Percentiles rank a stretch among this genome's conserved stretches.
phyloP scores from a whole-genome alignment of 1,140 invertebrate genomes.

The Drosophila paulistorum region DNA sequence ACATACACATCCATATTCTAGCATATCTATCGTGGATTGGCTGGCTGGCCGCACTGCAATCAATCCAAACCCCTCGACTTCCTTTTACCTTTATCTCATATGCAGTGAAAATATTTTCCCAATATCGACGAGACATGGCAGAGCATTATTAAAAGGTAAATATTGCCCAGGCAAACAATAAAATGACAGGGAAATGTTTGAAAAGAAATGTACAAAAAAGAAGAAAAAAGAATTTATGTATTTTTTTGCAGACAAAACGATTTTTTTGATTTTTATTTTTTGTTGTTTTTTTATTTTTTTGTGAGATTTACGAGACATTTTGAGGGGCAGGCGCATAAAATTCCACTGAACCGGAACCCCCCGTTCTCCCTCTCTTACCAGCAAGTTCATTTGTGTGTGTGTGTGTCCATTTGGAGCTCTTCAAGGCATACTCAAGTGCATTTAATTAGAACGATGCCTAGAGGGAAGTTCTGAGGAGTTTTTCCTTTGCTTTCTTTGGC shows the following conservation, averaged over 20 bases:
- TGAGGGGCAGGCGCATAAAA: slow-evolving; percentile 65
- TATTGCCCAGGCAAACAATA: slow-evolving; percentile 68
- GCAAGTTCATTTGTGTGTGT: not conserved
- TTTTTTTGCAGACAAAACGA: slow-evolving; percentile 56
- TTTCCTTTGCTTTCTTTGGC: slow-evolving; percentile 69
- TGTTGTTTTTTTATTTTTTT: slow-evolving; percentile 11
- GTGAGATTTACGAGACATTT: slow-evolving; percentile 73
- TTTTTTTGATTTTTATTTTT: slow-evolving; percentile 35
- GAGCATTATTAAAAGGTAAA: slow-evolving; percentile 75
- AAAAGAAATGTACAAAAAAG: slow-evolving; percentile 37
- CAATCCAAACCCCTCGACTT: slow-evolving; percentile 2
- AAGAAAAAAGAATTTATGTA: slow-evolving; percentile 54
- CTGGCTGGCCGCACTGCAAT: slow-evolving; percentile 32
- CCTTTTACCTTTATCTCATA: not conserved
- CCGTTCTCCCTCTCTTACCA: not conserved
- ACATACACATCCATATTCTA: slow-evolving; percentile 26
- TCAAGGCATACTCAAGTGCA: slow-evolving; percentile 71
- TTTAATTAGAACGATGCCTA: slow-evolving; percentile 66
- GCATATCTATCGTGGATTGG: slow-evolving; percentile 45
- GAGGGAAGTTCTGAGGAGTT: slow-evolving; percentile 24
- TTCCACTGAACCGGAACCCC: slow-evolving; percentile 63
- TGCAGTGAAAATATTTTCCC: slow-evolving; percentile 26
- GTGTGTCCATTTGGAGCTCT: slow-evolving; percentile 17
- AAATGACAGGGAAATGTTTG: slow-evolving; percentile 57
- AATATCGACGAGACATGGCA: slow-evolving; percentile 52